Percentiles rank a stretch among this genome's conserved stretches.
Evolutionary conservation across 2,113 vertebrate genomes (phyloP).

Genomic region (Apteryx mantelli): DNA sequence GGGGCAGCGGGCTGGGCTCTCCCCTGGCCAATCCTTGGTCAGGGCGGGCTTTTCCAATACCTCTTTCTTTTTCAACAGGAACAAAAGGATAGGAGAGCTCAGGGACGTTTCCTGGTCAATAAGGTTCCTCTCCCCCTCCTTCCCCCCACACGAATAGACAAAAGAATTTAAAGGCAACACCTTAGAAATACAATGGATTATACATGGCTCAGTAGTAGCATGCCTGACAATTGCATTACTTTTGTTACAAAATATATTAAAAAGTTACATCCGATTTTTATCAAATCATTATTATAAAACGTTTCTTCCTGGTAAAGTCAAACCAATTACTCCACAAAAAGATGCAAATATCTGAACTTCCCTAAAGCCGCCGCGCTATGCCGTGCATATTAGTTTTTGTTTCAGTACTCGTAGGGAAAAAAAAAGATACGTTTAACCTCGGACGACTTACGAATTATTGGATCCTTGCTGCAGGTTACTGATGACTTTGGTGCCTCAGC

Average conservation of each 20-base stretch:
- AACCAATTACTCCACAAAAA: background rate
- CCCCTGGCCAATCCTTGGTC: conserved; percentile 37
- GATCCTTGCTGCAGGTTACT: background rate
- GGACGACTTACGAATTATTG: conserved; percentile 52
- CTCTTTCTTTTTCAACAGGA: background rate
- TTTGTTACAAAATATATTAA: conserved; percentile 47
- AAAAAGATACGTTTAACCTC: background rate
- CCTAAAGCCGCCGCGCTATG: background rate
- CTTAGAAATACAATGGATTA: background rate
- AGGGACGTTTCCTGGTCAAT: background rate
- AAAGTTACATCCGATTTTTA: background rate
- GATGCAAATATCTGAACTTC: background rate
- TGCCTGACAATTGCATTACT: background rate
- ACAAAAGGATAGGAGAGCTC: background rate
- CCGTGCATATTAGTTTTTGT: background rate
- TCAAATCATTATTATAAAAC: conserved; percentile 31
- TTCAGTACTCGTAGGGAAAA: background rate
- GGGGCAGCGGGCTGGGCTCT: background rate
- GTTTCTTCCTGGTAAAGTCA: background rate
- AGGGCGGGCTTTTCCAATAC: conserved; percentile 58
- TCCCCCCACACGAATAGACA: rapidly evolving
- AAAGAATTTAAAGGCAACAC: background rate
- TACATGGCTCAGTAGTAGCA: conserved; percentile 49
- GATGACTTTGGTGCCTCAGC: background rate
- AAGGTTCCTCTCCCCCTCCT: background rate